Evolutionary conservation across 2,888 invertebrate genomes (phyloP), one percentile per base, ranked within the genome.

Genomic region (Anorthoa munda): DNA sequence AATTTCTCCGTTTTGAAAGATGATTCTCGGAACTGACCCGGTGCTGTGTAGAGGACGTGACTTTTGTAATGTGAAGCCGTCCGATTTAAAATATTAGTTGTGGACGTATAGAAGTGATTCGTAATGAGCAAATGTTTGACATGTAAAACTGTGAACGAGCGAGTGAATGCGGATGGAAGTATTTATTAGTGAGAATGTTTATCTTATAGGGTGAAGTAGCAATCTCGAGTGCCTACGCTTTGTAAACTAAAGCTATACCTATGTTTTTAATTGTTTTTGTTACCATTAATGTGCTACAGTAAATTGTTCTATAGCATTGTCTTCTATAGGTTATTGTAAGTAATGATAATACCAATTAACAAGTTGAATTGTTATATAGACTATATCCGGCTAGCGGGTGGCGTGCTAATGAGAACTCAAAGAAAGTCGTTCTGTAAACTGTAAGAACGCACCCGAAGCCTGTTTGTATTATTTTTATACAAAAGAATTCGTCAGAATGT

Each of bases 211-310:
- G 89, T 93, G 93, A 95, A 95, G 94, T 95, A 95, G 96, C 95
- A 96, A 96, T 96, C 96, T 96, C 96, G 96, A 96, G 96, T 96
- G 96, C 96, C 96, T 96, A 96, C 94, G 96, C 96, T 96, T 96
- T 96, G 95, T 96, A 95, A 95, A 96, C 93, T 94, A 94, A 95
- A 96, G 95, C 95, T 95, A 91, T 93, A 90, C 89, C 88, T 93
- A 93, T 91, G 92, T 94, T 95, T 80, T 95, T 93, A 93, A 95
- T 95, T 96, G 95, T 95, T 96, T 96, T 96, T 95, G 95, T 96
- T 96, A 95, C 96, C 96, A 95, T 95, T 93, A 93, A 93, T 93
- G 94, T 92, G 95, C 95, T 95, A 93, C 95, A 94, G 94, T 93
- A 90, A 91, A 90, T 90, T 91, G 92, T 94, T 93, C 94, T 95